phyloP scores from a whole-genome alignment of 2,888 invertebrate species.

The Isoperla grammatica region DNA sequence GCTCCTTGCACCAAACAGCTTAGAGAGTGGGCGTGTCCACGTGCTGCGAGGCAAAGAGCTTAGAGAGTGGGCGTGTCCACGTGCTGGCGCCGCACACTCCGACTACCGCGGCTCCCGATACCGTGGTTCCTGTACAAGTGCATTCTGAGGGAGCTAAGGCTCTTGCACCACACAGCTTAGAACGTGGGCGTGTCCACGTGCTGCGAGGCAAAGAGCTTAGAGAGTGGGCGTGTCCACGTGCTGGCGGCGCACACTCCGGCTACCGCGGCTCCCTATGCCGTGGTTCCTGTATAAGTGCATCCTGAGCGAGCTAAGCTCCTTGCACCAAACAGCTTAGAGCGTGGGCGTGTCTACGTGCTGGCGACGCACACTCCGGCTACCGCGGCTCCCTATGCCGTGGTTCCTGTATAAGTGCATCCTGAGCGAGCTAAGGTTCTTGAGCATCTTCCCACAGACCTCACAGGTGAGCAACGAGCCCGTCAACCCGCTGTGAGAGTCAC shows the following conservation, averaged over 20 bases:
- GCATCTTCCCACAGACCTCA: slow-evolving; percentile 19
- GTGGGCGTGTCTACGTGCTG: not conserved
- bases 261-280: too few relatives aligned
- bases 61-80: too few relatives aligned
- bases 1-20: not conserved
- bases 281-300: slow-evolving; percentile 19
- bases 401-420: slow-evolving; percentile 21
- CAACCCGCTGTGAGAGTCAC: slow-evolving; percentile 17
- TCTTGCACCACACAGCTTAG: slow-evolving; percentile 3
- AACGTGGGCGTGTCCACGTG: not conserved
- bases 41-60: not conserved
- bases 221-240: too few relatives aligned
- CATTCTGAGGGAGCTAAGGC: slow-evolving; percentile 19
- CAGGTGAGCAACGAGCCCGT: slow-evolving; percentile 15
- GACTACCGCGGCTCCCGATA: not conserved
- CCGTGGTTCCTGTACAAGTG: slow-evolving; percentile 16
- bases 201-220: not conserved
- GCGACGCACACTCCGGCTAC: not conserved
- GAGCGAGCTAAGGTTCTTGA: slow-evolving; percentile 21
- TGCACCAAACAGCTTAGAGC: not conserved
- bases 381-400: not conserved
- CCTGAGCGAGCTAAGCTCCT: slow-evolving; percentile 13
- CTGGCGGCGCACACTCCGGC: too few relatives aligned
- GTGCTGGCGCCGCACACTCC: too few relatives aligned
- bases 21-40: not conserved